Conservation (phyloP, 2,797 vertebrate genomes). For the Pithecia hirsuta region DNA sequence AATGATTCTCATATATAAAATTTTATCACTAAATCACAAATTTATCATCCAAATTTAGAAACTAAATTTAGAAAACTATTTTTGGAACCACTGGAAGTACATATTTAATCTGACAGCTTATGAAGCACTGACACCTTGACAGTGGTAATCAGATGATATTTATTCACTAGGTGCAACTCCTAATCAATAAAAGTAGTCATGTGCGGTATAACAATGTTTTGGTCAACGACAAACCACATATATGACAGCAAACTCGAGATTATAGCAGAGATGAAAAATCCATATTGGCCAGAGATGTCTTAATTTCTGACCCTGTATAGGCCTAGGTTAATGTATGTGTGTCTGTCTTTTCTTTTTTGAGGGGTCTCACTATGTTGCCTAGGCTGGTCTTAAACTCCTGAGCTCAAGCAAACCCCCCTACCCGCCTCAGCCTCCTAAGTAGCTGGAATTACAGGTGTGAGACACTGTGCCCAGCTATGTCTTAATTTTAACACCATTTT, state of each 20-base stretch:
- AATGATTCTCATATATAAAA: conserved; percentile 8
- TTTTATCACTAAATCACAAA: neutral
- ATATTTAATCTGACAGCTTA: neutral
- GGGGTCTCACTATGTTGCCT: neutral
- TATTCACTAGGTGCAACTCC: neutral
- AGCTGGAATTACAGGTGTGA: neutral
- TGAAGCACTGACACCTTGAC: neutral
- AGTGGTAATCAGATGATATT: neutral
- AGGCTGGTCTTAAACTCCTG: neutral
- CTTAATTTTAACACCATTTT: neutral
- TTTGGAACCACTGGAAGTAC: neutral
- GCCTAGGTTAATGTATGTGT: neutral
- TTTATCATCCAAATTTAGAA: neutral
- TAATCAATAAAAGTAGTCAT: neutral
- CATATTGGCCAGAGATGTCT: neutral
- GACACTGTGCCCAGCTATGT: neutral
- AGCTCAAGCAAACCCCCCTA: accelerated
- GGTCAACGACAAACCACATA: neutral
- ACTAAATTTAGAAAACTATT: neutral
- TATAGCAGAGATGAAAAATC: neutral
- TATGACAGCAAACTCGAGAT: neutral
- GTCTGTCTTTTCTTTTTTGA: neutral
- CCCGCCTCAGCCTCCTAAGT: neutral
- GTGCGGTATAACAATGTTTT: neutral
- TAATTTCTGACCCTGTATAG: neutral